A percentile compares a stretch with the other conserved stretches of the same genome.
Conservation (phyloP, 23 tunicate species). For the Diplosoma virens region DNA sequence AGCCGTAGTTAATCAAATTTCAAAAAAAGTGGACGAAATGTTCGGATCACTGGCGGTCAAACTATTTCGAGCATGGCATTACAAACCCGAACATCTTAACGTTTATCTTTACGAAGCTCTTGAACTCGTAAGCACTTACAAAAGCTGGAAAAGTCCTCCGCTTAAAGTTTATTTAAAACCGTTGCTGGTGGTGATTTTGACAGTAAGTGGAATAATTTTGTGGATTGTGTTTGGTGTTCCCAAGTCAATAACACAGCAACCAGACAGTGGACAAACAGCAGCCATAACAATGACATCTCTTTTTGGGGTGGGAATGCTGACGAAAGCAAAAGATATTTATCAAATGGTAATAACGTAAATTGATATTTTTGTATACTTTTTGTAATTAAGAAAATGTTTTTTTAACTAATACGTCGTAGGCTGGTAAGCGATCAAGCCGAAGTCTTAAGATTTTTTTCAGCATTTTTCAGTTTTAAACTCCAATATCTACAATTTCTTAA, state of each 20-base stretch:
- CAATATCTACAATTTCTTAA: too few relatives aligned
- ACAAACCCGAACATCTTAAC: constrained; percentile 29
- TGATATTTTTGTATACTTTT: too few relatives aligned
- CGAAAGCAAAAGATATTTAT: constrained; percentile 7
- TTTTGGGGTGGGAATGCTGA: constrained; percentile 25
- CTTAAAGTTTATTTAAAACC: neutral
- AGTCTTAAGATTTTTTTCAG: too few relatives aligned
- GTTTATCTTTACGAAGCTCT: constrained; percentile 8
- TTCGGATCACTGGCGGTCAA: constrained; percentile 47
- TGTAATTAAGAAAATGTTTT: too few relatives aligned
- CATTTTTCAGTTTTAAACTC: too few relatives aligned
- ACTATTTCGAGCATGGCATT: constrained; percentile 50
- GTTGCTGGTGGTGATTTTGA: constrained; percentile 1
- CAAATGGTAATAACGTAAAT: constrained; percentile 17
- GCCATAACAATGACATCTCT: constrained; percentile 21
- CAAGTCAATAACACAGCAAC: too few relatives aligned
- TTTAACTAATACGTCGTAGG: too few relatives aligned
- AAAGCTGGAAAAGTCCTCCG: constrained; percentile 2
- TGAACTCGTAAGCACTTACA: neutral
- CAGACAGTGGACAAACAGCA: too few relatives aligned
- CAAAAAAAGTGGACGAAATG: constrained; percentile 26
- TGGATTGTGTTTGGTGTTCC: constrained; percentile 33
- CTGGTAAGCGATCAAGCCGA: too few relatives aligned
- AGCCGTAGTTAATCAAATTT: constrained; percentile 45
- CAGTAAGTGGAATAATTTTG: neutral